Evolutionary conservation across 2,797 vertebrate genomes (phyloP), one percentile per base, ranked within the genome.

Genomic region (Hozukius guyotensis): DNA sequence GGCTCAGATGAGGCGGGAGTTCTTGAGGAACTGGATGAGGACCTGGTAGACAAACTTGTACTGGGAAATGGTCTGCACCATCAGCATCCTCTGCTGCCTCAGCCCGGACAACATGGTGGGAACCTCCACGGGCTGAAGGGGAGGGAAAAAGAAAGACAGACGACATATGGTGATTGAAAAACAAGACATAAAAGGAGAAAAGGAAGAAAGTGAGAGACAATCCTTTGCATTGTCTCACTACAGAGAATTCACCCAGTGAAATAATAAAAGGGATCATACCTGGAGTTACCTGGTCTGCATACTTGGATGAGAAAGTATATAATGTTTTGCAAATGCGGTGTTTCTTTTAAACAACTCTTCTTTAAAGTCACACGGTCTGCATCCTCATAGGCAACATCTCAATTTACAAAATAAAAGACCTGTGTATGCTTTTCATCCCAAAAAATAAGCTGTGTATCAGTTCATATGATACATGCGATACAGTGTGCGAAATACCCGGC

Each of bases 11-110:
- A 99, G 98, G 84, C 98, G 96, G 16, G 98, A 98, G 93, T 97
- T 99, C 85, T 98, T 98, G 32, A 99, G 96, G 90, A 97, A 99
- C 92, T 99, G 97, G 92, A 99, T 97, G 86, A 99, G 97, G 81
- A 99, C 98, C 90, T 97, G 98, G 90, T 99, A 99, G 93, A 99
- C 97, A 74, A 99, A 99, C 93, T 97, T 97, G 93, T 99, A 99
- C 89, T 99, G 98, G 16, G 97, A 95, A 69, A 98, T 96, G 83
- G 98, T 99, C 95, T 99, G 98, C 75, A 99, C 97, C 98, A 99
- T 97, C 81, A 99, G 96, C 97, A 99, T 97, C 81, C 98, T 95
- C 82, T 99, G 98, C 86, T 98, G 97, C 83, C 98, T 93, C 88
- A 99, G 95, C 49, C 94, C 94, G 32, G 96, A 94, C 92, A 99